phyloP scores from a whole-genome alignment of 2,797 vertebrate species.

The Myotis planiceps region DNA sequence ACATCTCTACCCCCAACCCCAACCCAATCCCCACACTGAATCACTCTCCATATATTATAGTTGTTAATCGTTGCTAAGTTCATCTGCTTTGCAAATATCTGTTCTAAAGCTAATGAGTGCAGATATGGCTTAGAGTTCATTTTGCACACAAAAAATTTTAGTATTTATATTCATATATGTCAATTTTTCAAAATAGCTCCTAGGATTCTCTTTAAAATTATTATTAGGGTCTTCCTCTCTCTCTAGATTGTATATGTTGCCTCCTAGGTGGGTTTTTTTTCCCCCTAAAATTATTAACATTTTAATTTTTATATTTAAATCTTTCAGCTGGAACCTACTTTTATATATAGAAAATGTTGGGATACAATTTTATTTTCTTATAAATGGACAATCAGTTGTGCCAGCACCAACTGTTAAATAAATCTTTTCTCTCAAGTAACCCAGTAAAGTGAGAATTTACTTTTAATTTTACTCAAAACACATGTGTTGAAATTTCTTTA shows the following conservation, averaged over 20 bases:
- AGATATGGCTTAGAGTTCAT: not conserved
- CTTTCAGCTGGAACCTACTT: constrained; percentile 5
- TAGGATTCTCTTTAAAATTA: not conserved
- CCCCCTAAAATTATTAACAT: constrained; percentile 29
- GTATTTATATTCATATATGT: not conserved
- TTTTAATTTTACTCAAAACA: constrained; percentile 20
- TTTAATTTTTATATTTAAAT: not conserved
- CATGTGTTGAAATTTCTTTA: not conserved
- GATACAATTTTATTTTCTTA: not conserved
- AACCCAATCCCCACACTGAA: not conserved
- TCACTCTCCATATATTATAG: not conserved
- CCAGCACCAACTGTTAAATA: not conserved
- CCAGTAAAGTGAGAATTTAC: constrained; percentile 20
- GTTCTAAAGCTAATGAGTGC: not conserved
- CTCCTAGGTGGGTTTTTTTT: not conserved
- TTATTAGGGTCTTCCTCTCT: not conserved
- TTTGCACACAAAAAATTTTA: not conserved
- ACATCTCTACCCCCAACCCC: not conserved
- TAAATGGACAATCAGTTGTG: not conserved
- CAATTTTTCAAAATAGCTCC: not conserved
- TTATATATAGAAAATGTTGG: not conserved
- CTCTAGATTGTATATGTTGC: not conserved
- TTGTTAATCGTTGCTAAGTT: not conserved
- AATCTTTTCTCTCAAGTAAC: constrained; percentile 3
- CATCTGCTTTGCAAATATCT: constrained; percentile 12